Evolutionary conservation across 2,797 vertebrate species (phyloP), one percentile per base, ranked within the genome.

Genomic region (Helostoma temminkii): DNA sequence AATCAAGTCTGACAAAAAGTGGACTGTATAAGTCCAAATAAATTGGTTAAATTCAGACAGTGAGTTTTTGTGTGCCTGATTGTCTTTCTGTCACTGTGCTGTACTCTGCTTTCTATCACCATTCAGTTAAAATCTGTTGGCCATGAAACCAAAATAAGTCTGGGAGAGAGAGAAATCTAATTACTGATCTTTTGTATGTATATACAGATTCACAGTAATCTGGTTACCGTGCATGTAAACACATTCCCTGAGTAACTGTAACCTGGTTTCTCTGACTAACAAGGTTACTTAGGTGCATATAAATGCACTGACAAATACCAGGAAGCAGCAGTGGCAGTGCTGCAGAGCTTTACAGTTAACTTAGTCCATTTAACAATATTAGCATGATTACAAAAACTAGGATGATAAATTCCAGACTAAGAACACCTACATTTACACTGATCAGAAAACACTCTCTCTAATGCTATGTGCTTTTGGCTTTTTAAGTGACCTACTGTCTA

Each of bases 321-420:
- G 37, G 47, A 9, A 47, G 41, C 25, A 43, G 14, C 52, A 24
- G 37, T 21, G 9, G 16, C 34, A n/a, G 28, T 46, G 9, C 22
- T 57, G 46, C 22, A 39, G 26, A 54, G 5, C 15, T 60, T 30
- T 30, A 30, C 4, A 39, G 7, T 46, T 42, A 53, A 37, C 12
- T 21, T 22, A 28, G 22, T 24, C 18, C 19, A 57, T 11, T 39
- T 16, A 71, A 54, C 37, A 32, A 7, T 25, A 39, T 53, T 45
- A 57, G 18, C 6, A 7, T 30, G 25, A 59, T 21, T 21, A 24
- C 21, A 55, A 45, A 66, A 66, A 26, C 16, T 30, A 45, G 36
- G 22, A 45, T 46, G 46, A 62, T 6, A 47, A 57, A 68, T 26
- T 25, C 3, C 55, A 68, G n/a, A 28, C 16, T 55, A 52, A 66